Base-by-base conservation (phyloP, 2,888 invertebrate species). In the Hyalella azteca region DNA sequence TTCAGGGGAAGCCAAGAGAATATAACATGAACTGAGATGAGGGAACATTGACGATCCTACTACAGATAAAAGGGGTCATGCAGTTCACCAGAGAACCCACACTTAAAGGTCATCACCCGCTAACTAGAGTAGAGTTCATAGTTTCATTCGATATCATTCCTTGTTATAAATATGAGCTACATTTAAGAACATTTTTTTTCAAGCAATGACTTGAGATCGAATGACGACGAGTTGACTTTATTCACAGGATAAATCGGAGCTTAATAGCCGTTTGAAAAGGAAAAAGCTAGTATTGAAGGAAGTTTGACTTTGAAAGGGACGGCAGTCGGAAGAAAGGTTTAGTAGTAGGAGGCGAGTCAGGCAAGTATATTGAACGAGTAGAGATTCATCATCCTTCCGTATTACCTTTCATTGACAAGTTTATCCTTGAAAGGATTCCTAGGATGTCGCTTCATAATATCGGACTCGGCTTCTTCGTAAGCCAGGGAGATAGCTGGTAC, bases 401-500 rank as follows among this genome's bases (percentile, higher is more conserved):
- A 29, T 41, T 82, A 86, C 86, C 86, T 86, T 78, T 86, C 88
- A 85, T 89, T 90, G 66, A 90, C 90, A 81, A 90, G 88, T 86
- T 90, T 89, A 86, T 90, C 90, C 73, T 87, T 87, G 81, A 86
- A 81, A 3, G 89, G 89, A 86, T 89, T 88, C 85, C 89, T 87
- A 45, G 90, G 90, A 83, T 87, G 86, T 81, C 89, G 86, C 86
- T 89, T 89, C 90, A 90, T 90, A 86, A 90, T 90, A 86, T 90
- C 90, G 73, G 87, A 87, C 85, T 90, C 90, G 29, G 89, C 88
- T 88, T 89, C 89, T 87, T 91, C 91, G 86, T 91, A 91, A 83
- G 91, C 90, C 77, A 91, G 88, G 49, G 90, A 90, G 86, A 90
- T 90, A 84, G 90, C 90, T 41, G 90, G 91, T 85, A 90, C 87